phyloP scores from a whole-genome alignment of 2,113 vertebrate genomes.

The Aldabrachelys gigantea region DNA sequence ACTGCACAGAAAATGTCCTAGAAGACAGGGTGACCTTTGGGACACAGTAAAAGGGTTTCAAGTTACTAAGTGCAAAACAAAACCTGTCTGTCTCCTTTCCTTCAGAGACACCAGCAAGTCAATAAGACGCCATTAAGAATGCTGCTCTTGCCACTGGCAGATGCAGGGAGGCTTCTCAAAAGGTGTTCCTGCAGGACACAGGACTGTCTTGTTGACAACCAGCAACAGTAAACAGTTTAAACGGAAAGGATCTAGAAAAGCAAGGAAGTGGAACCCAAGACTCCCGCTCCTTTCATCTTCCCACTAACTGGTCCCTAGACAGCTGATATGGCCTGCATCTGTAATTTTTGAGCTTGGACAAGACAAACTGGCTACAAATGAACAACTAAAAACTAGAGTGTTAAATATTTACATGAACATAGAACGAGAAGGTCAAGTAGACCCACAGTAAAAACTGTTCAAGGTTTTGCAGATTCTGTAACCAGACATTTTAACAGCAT shows the following conservation, averaged over 20 bases:
- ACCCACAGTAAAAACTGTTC: not conserved
- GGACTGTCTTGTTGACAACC: rapidly evolving
- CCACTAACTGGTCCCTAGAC: not conserved
- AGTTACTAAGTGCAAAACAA: not conserved
- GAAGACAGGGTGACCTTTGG: not conserved
- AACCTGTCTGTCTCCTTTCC: not conserved
- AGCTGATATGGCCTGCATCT: not conserved
- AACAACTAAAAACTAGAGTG: not conserved
- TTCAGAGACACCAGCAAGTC: not conserved
- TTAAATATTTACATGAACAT: not conserved
- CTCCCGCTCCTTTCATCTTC: not conserved
- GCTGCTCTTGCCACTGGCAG: too few species aligned
- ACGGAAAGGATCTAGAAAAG: not conserved
- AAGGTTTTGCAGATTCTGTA: not conserved
- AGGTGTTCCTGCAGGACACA: not conserved
- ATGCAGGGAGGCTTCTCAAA: not conserved
- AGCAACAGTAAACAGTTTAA: not conserved
- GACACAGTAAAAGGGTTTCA: not conserved
- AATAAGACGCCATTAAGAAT: too few species aligned
- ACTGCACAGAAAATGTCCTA: not conserved
- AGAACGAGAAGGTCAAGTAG: not conserved
- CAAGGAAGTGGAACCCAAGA: not conserved
- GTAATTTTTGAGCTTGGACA: not conserved
- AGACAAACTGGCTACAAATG: not conserved
- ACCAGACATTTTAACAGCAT: not conserved